Conservation (phyloP, 1,140 invertebrate species). For the Magallana angulata region DNA sequence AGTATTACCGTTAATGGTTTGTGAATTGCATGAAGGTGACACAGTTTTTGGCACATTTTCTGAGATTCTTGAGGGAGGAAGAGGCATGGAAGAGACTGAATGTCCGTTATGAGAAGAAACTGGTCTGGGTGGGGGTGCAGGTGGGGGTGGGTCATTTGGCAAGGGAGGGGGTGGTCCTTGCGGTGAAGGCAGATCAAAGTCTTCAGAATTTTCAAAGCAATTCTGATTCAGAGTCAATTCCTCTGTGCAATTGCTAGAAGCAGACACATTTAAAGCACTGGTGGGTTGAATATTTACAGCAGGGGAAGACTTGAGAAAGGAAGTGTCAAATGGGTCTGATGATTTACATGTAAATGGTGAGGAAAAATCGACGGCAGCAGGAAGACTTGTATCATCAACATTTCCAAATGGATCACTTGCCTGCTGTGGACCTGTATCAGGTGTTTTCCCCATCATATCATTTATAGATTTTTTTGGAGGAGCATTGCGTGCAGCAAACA, state of each 20-base stretch:
- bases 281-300: neutral
- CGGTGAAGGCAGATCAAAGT: constrained; percentile 70
- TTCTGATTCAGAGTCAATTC: constrained; percentile 26
- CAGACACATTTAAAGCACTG: constrained; percentile 20
- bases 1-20: constrained; percentile 12
- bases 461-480: constrained; percentile 71
- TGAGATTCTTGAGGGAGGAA: constrained; percentile 42
- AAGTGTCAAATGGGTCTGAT: constrained; percentile 68
- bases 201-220: constrained; percentile 47
- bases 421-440: constrained; percentile 52
- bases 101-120: neutral
- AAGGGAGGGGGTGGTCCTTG: constrained; percentile 72
- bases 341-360: constrained; percentile 34
- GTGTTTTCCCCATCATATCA: constrained; percentile 59
- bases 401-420: constrained; percentile 66
- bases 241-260: constrained; percentile 17
- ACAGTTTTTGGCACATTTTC: constrained; percentile 34
- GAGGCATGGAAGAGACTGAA: neutral
- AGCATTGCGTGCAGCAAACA: constrained; percentile 67
- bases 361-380: constrained; percentile 48
- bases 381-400: constrained; percentile 39
- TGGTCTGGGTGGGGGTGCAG: constrained; percentile 63
- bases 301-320: constrained; percentile 46
- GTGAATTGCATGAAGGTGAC: constrained; percentile 40
- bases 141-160: constrained; percentile 53